Evolutionary conservation across 92 coral and sea anemone genomes (phyloP), one percentile per base, ranked within the genome.

Genomic region (Porites divaricata): DNA sequence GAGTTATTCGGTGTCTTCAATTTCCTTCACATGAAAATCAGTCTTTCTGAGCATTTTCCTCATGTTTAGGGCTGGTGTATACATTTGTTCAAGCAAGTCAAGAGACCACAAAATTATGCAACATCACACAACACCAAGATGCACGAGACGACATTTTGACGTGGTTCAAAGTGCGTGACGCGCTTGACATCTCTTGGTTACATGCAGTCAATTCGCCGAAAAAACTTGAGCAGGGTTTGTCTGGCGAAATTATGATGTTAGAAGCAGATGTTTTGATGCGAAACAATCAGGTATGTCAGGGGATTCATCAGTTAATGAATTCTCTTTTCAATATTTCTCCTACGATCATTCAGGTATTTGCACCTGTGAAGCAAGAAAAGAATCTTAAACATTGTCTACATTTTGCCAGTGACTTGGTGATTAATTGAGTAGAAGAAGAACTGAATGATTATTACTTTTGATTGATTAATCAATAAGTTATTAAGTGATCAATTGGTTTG

Each of bases 241-340:
- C 91, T n/a, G 84, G 90, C 15, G 52, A 70, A 19, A 74, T 53
- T 28, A 90, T 87, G 92, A 96, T 94, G 98, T 88, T 96, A 51
- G 98, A 96, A 61, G 98, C 96, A 16, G 98, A 96, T 89, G 98
- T 96, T 13, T 65, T 85, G 54, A 92, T 94, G 90, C 82, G 93
- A 20, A 81, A 84, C 81, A 93, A 93, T 57, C 86, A 72, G 85
- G 74, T 70, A 70, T 70, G 28, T 25, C 19, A 24, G 26, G 45
- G 45, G 45, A 35, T 35, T 35, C 4, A 35, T 35, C 45, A 35
- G n/a, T n/a, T n/a, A n/a, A 35, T 35, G 45, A 6, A 35, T 35
- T 35, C 45, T 2, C 45, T 35, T 35, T 35, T 6, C 45, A 35
- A 3, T 35, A 35, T 35, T 35, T 35, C 45, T 6, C 45, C 45